phyloP scores from a whole-genome alignment of 2,888 invertebrate species.

The Ochropacha duplaris region DNA sequence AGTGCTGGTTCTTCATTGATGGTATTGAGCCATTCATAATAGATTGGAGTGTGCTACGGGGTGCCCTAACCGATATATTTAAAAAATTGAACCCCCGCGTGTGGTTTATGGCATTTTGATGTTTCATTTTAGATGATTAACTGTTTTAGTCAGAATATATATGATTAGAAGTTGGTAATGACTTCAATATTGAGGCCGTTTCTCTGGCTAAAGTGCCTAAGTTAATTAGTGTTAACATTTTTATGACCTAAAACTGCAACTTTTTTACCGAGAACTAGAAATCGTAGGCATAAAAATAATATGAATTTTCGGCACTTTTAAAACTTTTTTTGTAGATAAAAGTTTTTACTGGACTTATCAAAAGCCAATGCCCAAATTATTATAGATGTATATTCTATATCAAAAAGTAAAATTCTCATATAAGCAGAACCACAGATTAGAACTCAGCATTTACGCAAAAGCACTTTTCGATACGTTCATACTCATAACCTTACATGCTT shows the following conservation, averaged over 20 bases:
- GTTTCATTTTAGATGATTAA: slow-evolving; percentile 18
- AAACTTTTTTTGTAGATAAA: too few species aligned
- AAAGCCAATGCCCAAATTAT: too few species aligned
- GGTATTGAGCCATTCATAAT: slow-evolving; percentile 63
- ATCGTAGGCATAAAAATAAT: too few species aligned
- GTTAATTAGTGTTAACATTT: too few species aligned
- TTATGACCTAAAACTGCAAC: neutral
- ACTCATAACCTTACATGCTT: slow-evolving; percentile 48
- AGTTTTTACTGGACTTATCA: too few species aligned
- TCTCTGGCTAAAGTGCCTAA: too few species aligned
- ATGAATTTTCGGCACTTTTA: too few species aligned
- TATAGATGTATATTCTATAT: neutral
- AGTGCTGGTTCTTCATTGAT: slow-evolving; percentile 49
- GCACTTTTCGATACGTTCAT: slow-evolving; percentile 23
- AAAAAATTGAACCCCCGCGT: slow-evolving; percentile 24
- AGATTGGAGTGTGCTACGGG: slow-evolving; percentile 38
- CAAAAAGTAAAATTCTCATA: neutral
- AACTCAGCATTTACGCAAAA: neutral
- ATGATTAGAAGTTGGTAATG: neutral
- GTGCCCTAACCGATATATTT: slow-evolving; percentile 32
- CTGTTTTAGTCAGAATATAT: slow-evolving; percentile 17
- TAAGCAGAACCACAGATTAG: neutral
- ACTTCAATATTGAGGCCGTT: neutral
- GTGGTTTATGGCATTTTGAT: slow-evolving; percentile 28
- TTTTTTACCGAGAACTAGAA: neutral